Base-by-base conservation (phyloP, 2,113 vertebrate species). In the Platysteira castanea region DNA sequence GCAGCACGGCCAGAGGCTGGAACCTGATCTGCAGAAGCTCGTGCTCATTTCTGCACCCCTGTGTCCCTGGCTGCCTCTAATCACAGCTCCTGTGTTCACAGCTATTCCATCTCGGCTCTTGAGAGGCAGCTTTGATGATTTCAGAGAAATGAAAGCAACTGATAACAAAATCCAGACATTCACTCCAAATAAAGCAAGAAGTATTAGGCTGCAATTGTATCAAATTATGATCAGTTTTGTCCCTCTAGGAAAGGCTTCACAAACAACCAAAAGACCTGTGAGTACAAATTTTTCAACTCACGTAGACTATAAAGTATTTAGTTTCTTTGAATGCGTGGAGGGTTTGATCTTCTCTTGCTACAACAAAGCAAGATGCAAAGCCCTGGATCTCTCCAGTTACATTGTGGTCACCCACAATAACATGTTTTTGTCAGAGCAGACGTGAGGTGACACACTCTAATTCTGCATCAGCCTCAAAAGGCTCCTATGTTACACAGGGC, bases 131-230 rank as follows among this genome's bases (percentile, higher is more conserved):
- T 73, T 19, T n/a, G 71, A 86, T 63, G 24, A 93, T 64, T 91
- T 87, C 94, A 94, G 84, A 91, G 63, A 82, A 91, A 93, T 41
- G 17, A 87, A 93, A 79, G 68, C 81, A 46, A 65, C 60, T 15
- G 79, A 83, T 37, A 88, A 41, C 33, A 90, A 54, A 87, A 71
- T 18, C 60, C 87, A 37, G 59, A 41, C n/a, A 13, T n/a, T 57
- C 37, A 37, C 33, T 64, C 19, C 37, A 60, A 73, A 22, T 12
- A 76, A 76, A 86, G n/a, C 37, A 53, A 24, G 28, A 77, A n/a
- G 2, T 8, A 44, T 14, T 15, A 46, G 39, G 46, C 18, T 47
- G 47, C 42, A 47, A 30, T 27, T 67, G 10, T 35, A 76, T 35
- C 57, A 47, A 39, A 68, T 53, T 35, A 44, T n/a, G 37, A 89